Base-by-base conservation (phyloP, 2,113 vertebrate genomes). In the Ammodytes marinus region DNA sequence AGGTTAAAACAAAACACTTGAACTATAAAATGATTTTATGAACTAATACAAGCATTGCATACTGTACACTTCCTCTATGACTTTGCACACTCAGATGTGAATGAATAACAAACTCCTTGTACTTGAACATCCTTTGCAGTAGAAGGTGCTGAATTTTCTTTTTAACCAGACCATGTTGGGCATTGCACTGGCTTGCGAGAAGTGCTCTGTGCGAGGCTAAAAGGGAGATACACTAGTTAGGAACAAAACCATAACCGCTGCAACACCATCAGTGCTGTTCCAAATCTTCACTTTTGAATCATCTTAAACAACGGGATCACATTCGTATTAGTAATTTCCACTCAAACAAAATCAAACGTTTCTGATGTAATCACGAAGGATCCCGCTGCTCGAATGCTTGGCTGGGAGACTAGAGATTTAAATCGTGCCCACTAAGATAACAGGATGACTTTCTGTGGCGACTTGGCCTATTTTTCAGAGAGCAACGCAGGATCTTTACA, bases 91-190 rank as follows among this genome's bases (percentile, higher is more conserved):
- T 50, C 12, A 13, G 71, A 70, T 66, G 37, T 69, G 66, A 71
- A 60, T 46, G 15, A 59, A 15, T 3, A 58, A 35, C 9, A 74
- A 59, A 61, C 55, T 55, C 58, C 59, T 78, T 81, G 54, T 40
- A 69, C 60, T 80, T 82, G 52, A 84, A 67, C 0, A 60, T 85
- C 82, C 65, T 70, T 50, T 74, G 37, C 69, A 55, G 55, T 43
- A 39, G 54, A 27, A 65, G 35, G n/a, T 65, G 75, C 50, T 69
- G 70, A 76, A 68, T 65, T 58, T 72, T 43, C 49, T 71, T 69
- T 73, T 82, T 49, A 37, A 35, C 39, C 59, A 9, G 11, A 72
- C 45, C 45, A 55, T 19, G 66, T 8, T 63, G 76, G 37, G 49
- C 1, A 45, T 8, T 27, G 65, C 39, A 64, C 39, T 55, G 43